Conservation (phyloP, 2,888 invertebrate genomes). For the Morinoia aosen region DNA sequence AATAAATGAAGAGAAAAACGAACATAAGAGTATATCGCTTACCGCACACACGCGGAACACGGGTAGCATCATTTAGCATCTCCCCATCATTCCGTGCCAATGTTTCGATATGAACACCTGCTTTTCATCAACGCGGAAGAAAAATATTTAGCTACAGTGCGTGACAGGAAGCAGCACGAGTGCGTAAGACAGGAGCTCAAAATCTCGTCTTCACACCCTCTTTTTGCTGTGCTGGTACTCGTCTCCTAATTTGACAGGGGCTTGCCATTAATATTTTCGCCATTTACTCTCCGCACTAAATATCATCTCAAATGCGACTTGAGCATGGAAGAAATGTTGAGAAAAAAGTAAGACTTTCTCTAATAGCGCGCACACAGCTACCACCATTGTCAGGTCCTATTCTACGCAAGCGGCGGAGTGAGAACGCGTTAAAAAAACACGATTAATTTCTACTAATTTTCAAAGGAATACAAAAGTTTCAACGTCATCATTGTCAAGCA, state of each 20-base stretch:
- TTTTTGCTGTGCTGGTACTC: neutral
- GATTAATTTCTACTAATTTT: no score
- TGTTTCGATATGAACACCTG: neutral
- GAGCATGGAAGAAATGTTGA: no score
- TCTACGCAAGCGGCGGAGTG: no score
- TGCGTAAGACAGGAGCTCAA: neutral
- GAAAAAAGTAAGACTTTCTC: no score
- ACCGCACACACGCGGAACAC: neutral
- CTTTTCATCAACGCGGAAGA: neutral
- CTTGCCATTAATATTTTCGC: neutral
- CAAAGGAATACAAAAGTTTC: no score
- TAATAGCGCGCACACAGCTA: no score
- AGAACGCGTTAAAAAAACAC: no score
- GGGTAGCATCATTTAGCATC: neutral
- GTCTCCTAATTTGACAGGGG: neutral
- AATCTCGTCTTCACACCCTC: no score
- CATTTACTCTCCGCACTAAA: neutral
- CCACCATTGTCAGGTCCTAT: no score
- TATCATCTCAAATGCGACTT: neutral
- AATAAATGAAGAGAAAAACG: neutral
- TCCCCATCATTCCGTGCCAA: neutral
- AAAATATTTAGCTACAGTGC: neutral
- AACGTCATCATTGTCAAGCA: no score
- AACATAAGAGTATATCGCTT: neutral
- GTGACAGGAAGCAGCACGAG: neutral